Base-by-base conservation (phyloP, 53 echinoderm and acorn worm species). In the Holothuria scabra region DNA sequence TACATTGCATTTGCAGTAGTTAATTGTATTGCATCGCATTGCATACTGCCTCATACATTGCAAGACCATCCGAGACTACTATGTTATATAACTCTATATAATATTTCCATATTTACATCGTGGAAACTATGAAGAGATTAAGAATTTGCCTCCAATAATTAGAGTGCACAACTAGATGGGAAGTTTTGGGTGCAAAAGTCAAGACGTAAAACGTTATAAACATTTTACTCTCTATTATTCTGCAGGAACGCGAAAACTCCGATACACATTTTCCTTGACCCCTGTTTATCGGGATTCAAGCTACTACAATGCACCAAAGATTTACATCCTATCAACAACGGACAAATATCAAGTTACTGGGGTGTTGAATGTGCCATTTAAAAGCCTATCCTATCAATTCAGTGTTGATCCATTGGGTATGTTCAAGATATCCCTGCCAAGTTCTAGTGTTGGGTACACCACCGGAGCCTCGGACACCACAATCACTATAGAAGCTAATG, bases 401-500 rank as follows among this genome's bases (percentile, higher is more conserved):
- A 67, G 38, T 19, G 21, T 67, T 8, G 67, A 67, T 9, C 67
- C 67, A 11, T 21, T 67, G 1, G 67, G 67, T 2, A 21, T 30
- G 33, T 12, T 19, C 14, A 3, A 67, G 21, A 67, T 67, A 33
- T 20, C 12, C 12, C 14, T 67, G 9, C 34, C 67, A 11, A 28
- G 2, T 2, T 21, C 38, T 32, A 10, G 3, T 21, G 30, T 32
- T 21, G 32, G 30, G 20, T 12, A 14, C 10, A 14, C 1, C 33
- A 67, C 67, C 3, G 67, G 67, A 13, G 33, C 30, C 0, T 34
- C 32, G 2, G 1, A 12, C 13, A 32, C 67, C 13, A 67, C 67
- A 28, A 67, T 67, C 33, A 32, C 67, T 30, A 30, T 67, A 14
- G 67, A 67, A 37, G 67, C 67, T 14, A n/a, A 67, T 32, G 67